Conservation (phyloP, 2,888 invertebrate species). For the Hypsopygia costalis region DNA sequence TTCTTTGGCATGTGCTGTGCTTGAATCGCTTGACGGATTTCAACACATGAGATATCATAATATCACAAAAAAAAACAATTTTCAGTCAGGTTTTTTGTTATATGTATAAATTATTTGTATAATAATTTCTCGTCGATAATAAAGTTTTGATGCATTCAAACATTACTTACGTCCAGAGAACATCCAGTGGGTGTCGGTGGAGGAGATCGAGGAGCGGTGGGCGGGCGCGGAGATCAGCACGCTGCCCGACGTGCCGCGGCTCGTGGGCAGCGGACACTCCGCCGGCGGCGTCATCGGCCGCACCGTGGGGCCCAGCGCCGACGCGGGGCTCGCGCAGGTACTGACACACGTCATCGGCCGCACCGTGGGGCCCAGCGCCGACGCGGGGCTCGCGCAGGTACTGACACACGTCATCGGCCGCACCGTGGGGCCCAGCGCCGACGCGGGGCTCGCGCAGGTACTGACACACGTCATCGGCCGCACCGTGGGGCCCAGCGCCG, state of each 20-base stretch:
- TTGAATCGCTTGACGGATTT: too few relatives aligned
- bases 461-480: conserved; percentile 85
- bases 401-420: conserved; percentile 85
- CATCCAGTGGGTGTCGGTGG: conserved; percentile 97
- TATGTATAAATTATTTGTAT: too few relatives aligned
- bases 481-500: conserved; percentile 89
- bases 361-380: conserved; percentile 89
- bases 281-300: conserved; percentile 98
- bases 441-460: conserved; percentile 70
- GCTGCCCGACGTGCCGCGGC: conserved; percentile 91
- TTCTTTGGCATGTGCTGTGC: too few relatives aligned
- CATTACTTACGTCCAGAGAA: too few relatives aligned
- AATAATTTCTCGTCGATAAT: too few relatives aligned
- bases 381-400: conserved; percentile 70
- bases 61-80: too few relatives aligned
- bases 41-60: too few relatives aligned
- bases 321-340: conserved; percentile 70
- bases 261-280: conserved; percentile 96
- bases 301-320: conserved; percentile 89
- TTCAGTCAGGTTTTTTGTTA: too few relatives aligned
- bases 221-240: conserved; percentile 87
- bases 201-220: conserved; percentile 92
- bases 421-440: conserved; percentile 89
- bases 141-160: too few relatives aligned
- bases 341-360: conserved; percentile 85